Evolutionary conservation across 2,888 invertebrate species (phyloP).

Genomic region (Rhyacophila evoluta): DNA sequence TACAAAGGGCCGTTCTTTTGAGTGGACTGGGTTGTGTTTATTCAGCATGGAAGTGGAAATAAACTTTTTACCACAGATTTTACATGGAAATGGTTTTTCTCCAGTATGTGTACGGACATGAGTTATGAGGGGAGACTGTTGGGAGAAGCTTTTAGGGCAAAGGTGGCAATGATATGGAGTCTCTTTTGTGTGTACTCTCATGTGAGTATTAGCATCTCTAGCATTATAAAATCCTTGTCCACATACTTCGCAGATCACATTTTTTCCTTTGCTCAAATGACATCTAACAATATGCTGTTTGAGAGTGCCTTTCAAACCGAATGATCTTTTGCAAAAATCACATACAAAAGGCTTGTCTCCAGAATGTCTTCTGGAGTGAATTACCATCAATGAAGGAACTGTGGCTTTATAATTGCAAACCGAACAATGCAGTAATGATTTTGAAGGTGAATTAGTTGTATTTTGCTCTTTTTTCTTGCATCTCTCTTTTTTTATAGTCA

Average conservation of each 20-base stretch:
- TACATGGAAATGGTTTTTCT: constrained; percentile 64
- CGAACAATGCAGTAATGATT: constrained; percentile 26
- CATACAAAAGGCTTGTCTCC: constrained; percentile 44
- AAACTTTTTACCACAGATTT: constrained; percentile 63
- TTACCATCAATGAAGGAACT: constrained; percentile 33
- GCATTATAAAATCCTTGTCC: constrained; percentile 41
- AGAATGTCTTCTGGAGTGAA: constrained; percentile 42
- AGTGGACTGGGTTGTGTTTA: constrained; percentile 64
- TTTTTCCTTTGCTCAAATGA: constrained; percentile 23
- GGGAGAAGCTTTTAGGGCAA: constrained; percentile 58
- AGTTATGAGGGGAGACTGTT: constrained; percentile 62
- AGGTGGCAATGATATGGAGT: constrained; percentile 59
- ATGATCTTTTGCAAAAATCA: constrained; percentile 32
- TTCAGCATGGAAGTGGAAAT: constrained; percentile 61
- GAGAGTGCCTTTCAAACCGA: constrained; percentile 34
- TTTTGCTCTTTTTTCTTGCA: background rate
- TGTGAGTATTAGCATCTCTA: constrained; percentile 45
- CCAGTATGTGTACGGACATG: constrained; percentile 64
- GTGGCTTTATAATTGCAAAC: constrained; percentile 34
- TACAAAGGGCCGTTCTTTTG: constrained; percentile 58
- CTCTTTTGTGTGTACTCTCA: constrained; percentile 48
- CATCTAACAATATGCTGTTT: constrained; percentile 38
- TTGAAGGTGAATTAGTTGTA: background rate
- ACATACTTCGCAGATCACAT: constrained; percentile 44
- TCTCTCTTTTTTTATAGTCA: background rate